These are phyloP conservation scores for Cherax destructor DNA, from an alignment of 1,140 invertebrate species.

Conservation along the genomic window DNA sequence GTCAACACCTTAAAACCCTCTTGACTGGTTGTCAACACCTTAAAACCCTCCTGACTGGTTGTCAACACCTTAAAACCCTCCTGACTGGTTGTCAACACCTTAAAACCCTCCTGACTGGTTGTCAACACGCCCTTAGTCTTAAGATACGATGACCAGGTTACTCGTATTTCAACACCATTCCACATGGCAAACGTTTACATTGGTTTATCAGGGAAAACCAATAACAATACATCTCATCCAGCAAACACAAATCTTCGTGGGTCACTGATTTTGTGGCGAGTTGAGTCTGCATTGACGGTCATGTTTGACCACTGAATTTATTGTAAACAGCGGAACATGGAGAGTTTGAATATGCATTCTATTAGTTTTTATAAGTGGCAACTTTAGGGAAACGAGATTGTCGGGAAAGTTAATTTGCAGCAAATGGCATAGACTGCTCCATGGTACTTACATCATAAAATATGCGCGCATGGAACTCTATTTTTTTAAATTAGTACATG, in stretches of 20 bases:
- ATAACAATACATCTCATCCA: not conserved
- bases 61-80: slow-evolving; percentile 3
- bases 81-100: slow-evolving; percentile 3
- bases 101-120: slow-evolving; percentile 3
- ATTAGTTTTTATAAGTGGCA: too few relatives aligned
- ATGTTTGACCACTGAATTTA: too few relatives aligned
- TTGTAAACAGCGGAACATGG: too few relatives aligned
- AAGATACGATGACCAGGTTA: slow-evolving; percentile 42
- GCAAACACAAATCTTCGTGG: not conserved
- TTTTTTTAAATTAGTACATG: too few relatives aligned
- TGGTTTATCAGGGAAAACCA: slow-evolving; percentile 5
- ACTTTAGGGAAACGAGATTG: too few relatives aligned
- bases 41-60: slow-evolving; percentile 3
- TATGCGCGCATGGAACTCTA: too few relatives aligned
- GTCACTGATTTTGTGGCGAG: too few relatives aligned
- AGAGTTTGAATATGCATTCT: too few relatives aligned
- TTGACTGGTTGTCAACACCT: slow-evolving; percentile 18
- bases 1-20: not conserved
- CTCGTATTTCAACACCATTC: slow-evolving; percentile 25
- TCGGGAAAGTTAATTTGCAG: too few relatives aligned
- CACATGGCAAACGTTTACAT: not conserved
- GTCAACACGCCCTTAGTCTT: slow-evolving; percentile 20
- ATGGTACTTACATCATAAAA: too few relatives aligned
- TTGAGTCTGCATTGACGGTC: too few relatives aligned
- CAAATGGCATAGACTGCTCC: too few relatives aligned